phyloP scores from a whole-genome alignment of 2,797 vertebrate species.

The Melopsittacus undulatus region DNA sequence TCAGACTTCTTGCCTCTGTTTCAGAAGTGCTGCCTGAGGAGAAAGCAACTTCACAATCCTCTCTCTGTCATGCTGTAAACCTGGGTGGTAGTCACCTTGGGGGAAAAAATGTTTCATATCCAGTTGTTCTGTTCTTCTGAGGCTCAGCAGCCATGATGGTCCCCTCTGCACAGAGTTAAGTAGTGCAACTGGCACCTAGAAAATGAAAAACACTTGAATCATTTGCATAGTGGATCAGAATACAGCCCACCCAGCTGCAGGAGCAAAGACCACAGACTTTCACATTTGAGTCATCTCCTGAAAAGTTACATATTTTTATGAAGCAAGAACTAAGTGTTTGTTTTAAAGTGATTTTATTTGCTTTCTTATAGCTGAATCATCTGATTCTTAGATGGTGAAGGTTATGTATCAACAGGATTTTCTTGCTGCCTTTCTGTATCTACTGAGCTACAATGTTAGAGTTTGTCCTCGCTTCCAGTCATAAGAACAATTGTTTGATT shows the following conservation, averaged over 20 bases:
- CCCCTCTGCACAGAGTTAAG: constrained; percentile 1
- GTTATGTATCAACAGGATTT: not conserved
- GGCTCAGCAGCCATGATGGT: not conserved
- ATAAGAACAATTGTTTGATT: constrained; percentile 5
- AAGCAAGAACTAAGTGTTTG: constrained; percentile 21
- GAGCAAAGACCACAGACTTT: constrained; percentile 52
- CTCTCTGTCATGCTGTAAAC: not conserved
- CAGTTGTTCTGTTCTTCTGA: not conserved
- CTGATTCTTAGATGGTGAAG: not conserved
- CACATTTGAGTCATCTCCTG: constrained; percentile 49
- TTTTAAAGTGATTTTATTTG: constrained; percentile 24
- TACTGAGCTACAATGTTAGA: not conserved
- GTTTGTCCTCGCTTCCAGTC: not conserved
- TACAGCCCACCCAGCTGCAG: not conserved
- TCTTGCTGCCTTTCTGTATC: not conserved
- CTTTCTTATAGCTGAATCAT: not conserved
- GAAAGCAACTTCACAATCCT: not conserved
- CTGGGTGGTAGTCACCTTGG: not conserved
- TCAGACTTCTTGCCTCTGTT: not conserved
- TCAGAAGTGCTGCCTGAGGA: not conserved
- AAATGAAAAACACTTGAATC: constrained; percentile 36
- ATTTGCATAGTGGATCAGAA: constrained; percentile 49
- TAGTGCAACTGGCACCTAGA: not conserved
- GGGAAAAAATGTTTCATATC: not conserved
- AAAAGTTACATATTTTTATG: constrained; percentile 31